Conservation (phyloP, 2,888 invertebrate genomes). For the Melanophora roralis region DNA sequence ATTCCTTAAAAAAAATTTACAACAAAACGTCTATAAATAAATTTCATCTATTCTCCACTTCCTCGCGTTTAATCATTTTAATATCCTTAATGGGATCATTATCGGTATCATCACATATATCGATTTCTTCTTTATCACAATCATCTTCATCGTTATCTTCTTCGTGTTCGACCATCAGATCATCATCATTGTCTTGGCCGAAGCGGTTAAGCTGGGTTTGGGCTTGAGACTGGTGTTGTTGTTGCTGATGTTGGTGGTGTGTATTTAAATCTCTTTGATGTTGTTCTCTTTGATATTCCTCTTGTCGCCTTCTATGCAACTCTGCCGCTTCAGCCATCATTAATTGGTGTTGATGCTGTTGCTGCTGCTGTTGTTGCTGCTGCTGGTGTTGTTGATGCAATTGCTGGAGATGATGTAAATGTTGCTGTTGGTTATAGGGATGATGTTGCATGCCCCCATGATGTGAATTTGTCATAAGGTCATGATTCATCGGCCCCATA, state of each 20-base stretch:
- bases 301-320: slow-evolving; percentile 64
- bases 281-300: slow-evolving; percentile 63
- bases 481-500: slow-evolving; percentile 44
- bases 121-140: slow-evolving; percentile 69
- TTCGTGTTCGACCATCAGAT: slow-evolving; percentile 63
- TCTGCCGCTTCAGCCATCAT: slow-evolving; percentile 64
- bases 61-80: slow-evolving; percentile 60
- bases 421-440: slow-evolving; percentile 73
- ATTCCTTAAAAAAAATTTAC: slow-evolving; percentile 61
- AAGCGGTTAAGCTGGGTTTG: slow-evolving; percentile 38
- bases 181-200: slow-evolving; percentile 64
- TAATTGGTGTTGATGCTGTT: slow-evolving; percentile 66
- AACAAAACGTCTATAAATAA: slow-evolving; percentile 73
- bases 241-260: slow-evolving; percentile 61
- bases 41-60: slow-evolving; percentile 72
- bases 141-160: slow-evolving; percentile 68
- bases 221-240: slow-evolving; percentile 55
- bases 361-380: slow-evolving; percentile 66
- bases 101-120: slow-evolving; percentile 72
- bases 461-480: slow-evolving; percentile 57
- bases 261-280: slow-evolving; percentile 55
- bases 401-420: slow-evolving; percentile 71
- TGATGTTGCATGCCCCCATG: slow-evolving; percentile 66
- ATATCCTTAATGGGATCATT: slow-evolving; percentile 66
- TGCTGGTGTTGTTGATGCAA: slow-evolving; percentile 68